Base-by-base conservation (phyloP, 92 coral and sea anemone genomes). In the Heliopora coerulea region DNA sequence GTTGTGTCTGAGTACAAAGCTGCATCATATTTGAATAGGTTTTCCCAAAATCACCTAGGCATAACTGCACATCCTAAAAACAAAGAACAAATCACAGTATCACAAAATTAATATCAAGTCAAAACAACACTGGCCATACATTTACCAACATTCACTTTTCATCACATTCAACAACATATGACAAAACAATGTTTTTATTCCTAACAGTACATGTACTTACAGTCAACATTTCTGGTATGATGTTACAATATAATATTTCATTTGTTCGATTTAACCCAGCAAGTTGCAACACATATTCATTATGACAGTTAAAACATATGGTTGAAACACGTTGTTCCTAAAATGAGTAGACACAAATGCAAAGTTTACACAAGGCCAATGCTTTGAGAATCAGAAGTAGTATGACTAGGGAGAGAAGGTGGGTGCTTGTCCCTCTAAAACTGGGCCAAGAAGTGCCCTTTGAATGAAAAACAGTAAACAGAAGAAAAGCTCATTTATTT, bases 291-390 rank as follows among this genome's bases (percentile, higher is more conserved):
- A 91, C 90, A 39, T 89, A 91, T 49, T 89, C 87, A 73, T 91
- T 91, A 77, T 91, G 97, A 28, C 90, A 88, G 80, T 91, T 91
- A 73, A 56, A 96, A 59, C 97, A 86, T 23, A 91, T 62, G 1
- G 97, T 90, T 31, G 85, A 82, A 20, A 89, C 85, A 67, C 89
- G 97, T 61, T 89, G 96, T 80, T 85, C 96, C 96, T 91, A 61
- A 39, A 74, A 85, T 8, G 46, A 7, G 41, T 26, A 63, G 18
- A 42, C 14, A 14, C 9, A 78, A 5, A 17, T 12, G 12, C 42
- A 37, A 4, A 12, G 5, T 37, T 4, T 12, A 37, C 5, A 4
- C n/a, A n/a, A n/a, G n/a, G n/a, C n/a, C n/a, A n/a, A n/a, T n/a
- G n/a, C n/a, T n/a, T n/a, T n/a, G n/a, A n/a, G n/a, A n/a, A n/a